phyloP scores from a whole-genome alignment of 2,113 vertebrate species.

The Psilopsiagon aymara region DNA sequence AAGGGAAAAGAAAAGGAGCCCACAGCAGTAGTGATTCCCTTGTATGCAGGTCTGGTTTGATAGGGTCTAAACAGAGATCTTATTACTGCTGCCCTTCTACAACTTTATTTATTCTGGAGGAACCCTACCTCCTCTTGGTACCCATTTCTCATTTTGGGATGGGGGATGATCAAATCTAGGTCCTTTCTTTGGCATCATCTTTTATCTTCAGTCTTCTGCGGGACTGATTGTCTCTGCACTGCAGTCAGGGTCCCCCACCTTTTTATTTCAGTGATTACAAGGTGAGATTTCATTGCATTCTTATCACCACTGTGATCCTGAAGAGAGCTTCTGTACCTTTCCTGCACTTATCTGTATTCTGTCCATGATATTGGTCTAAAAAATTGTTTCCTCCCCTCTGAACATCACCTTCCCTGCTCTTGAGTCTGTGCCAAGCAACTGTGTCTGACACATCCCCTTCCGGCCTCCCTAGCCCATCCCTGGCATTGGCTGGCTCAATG shows the following conservation, averaged over 20 bases:
- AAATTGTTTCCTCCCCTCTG: neutral
- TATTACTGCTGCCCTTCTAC: neutral
- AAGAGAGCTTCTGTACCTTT: neutral
- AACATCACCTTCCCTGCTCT: neutral
- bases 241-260: neutral
- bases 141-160: neutral
- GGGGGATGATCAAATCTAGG: neutral
- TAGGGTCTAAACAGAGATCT: neutral
- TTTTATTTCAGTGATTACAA: neutral
- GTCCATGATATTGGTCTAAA: neutral
- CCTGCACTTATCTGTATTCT: neutral
- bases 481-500: neutral
- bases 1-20: neutral
- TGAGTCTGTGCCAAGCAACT: neutral
- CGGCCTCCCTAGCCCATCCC: neutral
- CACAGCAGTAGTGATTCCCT: accelerated
- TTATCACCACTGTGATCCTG: neutral
- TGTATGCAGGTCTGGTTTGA: neutral
- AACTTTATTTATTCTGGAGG: neutral
- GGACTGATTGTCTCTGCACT: neutral
- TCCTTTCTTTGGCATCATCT: neutral
- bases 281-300: neutral
- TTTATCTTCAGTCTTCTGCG: neutral
- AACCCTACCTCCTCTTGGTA: neutral
- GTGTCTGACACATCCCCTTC: neutral